Base-by-base conservation (phyloP, 2,797 vertebrate species). In the Potorous gilbertii region DNA sequence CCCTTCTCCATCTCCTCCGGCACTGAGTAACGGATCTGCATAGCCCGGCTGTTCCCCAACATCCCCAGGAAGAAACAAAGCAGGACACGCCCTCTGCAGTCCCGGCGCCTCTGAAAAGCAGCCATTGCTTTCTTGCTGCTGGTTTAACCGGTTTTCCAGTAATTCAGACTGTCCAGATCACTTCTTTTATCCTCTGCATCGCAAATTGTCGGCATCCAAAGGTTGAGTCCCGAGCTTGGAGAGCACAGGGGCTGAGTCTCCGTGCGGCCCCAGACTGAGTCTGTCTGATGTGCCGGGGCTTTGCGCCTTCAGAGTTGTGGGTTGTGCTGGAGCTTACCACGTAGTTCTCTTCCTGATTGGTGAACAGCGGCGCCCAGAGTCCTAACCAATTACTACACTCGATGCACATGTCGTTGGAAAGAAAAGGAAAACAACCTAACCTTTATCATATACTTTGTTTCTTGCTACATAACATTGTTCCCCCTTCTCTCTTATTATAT, bases 1-100 rank as follows among this genome's bases (percentile, higher is more conserved):
- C 98, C 98, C 96, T 97, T 97, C 1, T 96, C 46, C 94, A 97
- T 97, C 96, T 99, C 98, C 93, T 98, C 98, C 28, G 97, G 97
- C 57, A 98, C 98, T 0, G 97, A 98, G 95, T 98, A 98, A 66
- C 57, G 97, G n/a, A 98, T 98, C 57, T 97, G 97, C 16, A 94
- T 96, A 0, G 95, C 94, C n/a, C 91, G 93, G 5, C 92, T n/a
- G 94, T 95, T 91, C 96, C 97, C 56, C 18, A 94, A n/a, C 59
- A 95, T 91, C 40, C 62, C 94, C 94, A 97, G 94, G 34, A 95
- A 94, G 94, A 97, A 62, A 90, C 93, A 96, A 74, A 96, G 74
- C 62, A 96, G 56, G 55, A 94, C 29, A 87, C 95, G 74, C 57
- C 55, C 18, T 11, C 91, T 55, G 87, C 93, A 59, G 87, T 94